A percentile compares a stretch with the other conserved stretches of the same genome.
Conservation (phyloP, 2,113 vertebrate species). For the Bufo gargarizans region DNA sequence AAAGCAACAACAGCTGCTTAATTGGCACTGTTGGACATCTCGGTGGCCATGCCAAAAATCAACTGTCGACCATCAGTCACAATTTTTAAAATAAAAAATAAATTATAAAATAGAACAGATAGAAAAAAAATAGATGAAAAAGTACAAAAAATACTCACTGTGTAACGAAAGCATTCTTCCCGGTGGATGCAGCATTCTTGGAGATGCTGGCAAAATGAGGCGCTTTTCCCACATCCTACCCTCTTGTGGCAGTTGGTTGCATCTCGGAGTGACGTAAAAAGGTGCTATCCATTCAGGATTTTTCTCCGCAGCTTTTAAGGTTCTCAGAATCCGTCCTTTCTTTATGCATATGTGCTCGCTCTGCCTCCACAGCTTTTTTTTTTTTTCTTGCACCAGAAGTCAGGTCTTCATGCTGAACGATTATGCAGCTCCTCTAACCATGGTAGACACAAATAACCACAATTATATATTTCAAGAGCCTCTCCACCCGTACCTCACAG, state of each 20-base stretch:
- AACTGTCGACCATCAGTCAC: not conserved
- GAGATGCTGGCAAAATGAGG: slow-evolving; percentile 67
- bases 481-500: slow-evolving; percentile 23
- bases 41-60: not conserved
- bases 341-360: slow-evolving; percentile 52
- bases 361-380: slow-evolving; percentile 60
- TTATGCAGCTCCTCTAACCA: slow-evolving; percentile 22
- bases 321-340: slow-evolving; percentile 68
- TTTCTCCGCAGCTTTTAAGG: slow-evolving; percentile 69
- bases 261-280: slow-evolving; percentile 79
- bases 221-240: slow-evolving; percentile 67
- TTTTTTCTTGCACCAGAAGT: slow-evolving; percentile 53
- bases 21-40: not conserved
- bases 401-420: slow-evolving; percentile 29
- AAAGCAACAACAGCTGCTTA: not conserved
- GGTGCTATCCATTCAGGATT: slow-evolving; percentile 82
- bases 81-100: not conserved
- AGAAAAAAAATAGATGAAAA: not conserved
- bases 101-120: not conserved
- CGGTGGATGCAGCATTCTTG: slow-evolving; percentile 39
- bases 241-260: slow-evolving; percentile 77
- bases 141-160: slow-evolving; percentile 10
- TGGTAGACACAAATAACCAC: slow-evolving; percentile 18
- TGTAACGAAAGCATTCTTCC: not conserved
- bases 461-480: slow-evolving; percentile 47